phyloP scores from a whole-genome alignment of 2,797 vertebrate genomes.

The Psittacula derbiana region DNA sequence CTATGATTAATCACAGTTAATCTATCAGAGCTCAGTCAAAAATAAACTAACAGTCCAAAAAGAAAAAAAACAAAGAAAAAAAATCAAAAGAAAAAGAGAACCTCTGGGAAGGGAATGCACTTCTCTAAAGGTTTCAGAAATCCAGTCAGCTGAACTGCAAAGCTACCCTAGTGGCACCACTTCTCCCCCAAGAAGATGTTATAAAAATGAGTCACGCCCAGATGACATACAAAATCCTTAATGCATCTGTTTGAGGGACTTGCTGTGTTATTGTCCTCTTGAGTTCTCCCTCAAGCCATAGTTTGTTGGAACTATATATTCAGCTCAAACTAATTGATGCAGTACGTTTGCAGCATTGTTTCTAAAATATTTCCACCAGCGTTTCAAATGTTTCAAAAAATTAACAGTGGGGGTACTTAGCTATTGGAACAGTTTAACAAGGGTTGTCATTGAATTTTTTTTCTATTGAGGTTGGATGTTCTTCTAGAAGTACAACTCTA shows the following conservation, averaged over 20 bases:
- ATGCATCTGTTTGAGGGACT: slow-evolving; percentile 61
- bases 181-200: slow-evolving; percentile 57
- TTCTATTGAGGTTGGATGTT: slow-evolving; percentile 46
- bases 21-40: slow-evolving; percentile 46
- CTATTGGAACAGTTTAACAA: slow-evolving; percentile 58
- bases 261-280: slow-evolving; percentile 67
- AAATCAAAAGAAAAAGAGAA: not conserved
- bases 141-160: slow-evolving; percentile 39
- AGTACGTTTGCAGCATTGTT: slow-evolving; percentile 65
- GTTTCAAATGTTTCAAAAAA: slow-evolving; percentile 56
- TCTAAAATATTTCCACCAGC: slow-evolving; percentile 59
- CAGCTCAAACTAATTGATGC: slow-evolving; percentile 62
- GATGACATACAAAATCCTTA: slow-evolving; percentile 66
- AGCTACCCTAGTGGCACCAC: slow-evolving; percentile 33
- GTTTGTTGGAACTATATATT: slow-evolving; percentile 69
- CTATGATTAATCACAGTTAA: slow-evolving; percentile 45
- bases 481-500: slow-evolving; percentile 25
- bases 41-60: slow-evolving; percentile 32
- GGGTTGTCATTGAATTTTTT: slow-evolving; percentile 25
- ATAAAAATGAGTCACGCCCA: slow-evolving; percentile 68
- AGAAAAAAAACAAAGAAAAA: accelerated
- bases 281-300: slow-evolving; percentile 61
- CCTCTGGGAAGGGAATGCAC: not conserved
- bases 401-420: slow-evolving; percentile 62
- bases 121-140: slow-evolving; percentile 45